Evolutionary conservation across 2,797 vertebrate species (phyloP).

Genomic region (Rhinogobio ventralis): DNA sequence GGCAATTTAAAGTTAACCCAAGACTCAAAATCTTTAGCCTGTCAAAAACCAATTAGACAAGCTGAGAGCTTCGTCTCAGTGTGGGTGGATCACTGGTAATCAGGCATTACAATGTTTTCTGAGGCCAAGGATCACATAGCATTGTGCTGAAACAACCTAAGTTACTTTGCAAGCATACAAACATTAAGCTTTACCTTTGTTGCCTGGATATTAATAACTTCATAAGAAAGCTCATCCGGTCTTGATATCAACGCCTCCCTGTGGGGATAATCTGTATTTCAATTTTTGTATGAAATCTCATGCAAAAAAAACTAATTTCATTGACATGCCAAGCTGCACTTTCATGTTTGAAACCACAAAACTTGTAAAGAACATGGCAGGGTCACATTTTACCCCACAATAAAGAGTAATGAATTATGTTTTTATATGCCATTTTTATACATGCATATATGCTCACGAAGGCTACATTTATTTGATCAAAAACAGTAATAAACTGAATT

Average conservation of each 20-base stretch:
- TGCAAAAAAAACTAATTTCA: not conserved
- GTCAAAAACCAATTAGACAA: constrained; percentile 46
- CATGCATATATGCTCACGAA: not conserved
- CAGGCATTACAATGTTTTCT: constrained; percentile 43
- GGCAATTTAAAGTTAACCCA: constrained; percentile 50
- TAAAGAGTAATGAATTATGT: not conserved
- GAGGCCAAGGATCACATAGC: constrained; percentile 1
- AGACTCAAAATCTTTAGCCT: constrained; percentile 49
- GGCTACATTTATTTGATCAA: not conserved
- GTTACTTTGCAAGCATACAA: not conserved
- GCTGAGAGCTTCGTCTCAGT: constrained; percentile 30
- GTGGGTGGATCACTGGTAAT: constrained; percentile 40
- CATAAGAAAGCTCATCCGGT: constrained; percentile 88
- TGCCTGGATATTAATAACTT: constrained; percentile 93
- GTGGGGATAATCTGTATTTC: constrained; percentile 47
- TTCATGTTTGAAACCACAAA: not conserved
- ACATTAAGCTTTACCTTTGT: constrained; percentile 82
- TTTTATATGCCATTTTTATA: not conserved
- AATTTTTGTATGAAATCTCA: not conserved
- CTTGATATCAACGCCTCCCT: constrained; percentile 90
- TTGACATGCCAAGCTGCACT: not conserved
- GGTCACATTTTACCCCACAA: not conserved
- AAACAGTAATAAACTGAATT: not conserved
- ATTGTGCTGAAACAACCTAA: not conserved
- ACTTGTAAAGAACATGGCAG: not conserved